These are phyloP conservation scores for Euphydryas editha DNA, from an alignment of 2,888 invertebrate genomes.

Conservation along the genomic window DNA sequence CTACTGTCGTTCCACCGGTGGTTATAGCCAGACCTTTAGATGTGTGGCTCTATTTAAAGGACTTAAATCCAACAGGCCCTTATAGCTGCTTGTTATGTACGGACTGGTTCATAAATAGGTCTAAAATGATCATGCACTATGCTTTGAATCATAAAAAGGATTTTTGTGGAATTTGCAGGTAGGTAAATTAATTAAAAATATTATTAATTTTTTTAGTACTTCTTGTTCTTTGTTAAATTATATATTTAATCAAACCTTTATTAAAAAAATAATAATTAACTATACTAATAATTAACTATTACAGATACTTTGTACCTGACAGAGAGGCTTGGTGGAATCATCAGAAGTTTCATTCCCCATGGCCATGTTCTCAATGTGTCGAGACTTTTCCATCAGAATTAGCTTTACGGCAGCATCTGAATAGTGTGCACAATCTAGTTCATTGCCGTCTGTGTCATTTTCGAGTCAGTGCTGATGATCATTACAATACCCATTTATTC, in stretches of 20 bases:
- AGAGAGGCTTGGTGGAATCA: constrained; percentile 69
- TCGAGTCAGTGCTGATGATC: constrained; percentile 65
- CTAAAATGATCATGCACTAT: constrained; percentile 76
- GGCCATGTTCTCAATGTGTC: constrained; percentile 77
- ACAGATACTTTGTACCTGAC: constrained; percentile 74
- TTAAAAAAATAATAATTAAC: too few species aligned
- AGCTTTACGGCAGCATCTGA: constrained; percentile 64
- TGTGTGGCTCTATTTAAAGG: constrained; percentile 79
- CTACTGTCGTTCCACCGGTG: constrained; percentile 44
- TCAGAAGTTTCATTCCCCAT: constrained; percentile 69
- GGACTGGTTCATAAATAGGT: constrained; percentile 77
- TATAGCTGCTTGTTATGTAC: constrained; percentile 76
- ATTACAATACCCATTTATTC: constrained; percentile 67
- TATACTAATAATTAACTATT: constrained; percentile 46
- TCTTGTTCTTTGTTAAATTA: not conserved
- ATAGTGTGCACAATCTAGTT: constrained; percentile 62
- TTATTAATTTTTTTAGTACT: not conserved
- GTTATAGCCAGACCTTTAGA: constrained; percentile 70
- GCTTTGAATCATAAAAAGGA: constrained; percentile 80
- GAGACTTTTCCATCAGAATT: constrained; percentile 63
- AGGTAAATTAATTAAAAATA: constrained; percentile 15
- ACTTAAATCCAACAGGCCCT: constrained; percentile 72
- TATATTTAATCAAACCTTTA: too few species aligned
- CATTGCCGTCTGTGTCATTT: constrained; percentile 77
- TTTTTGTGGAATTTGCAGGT: constrained; percentile 80